These are phyloP conservation scores for Strigamia crassipes DNA, from an alignment of 2,888 invertebrate species.

Conservation along the genomic window DNA sequence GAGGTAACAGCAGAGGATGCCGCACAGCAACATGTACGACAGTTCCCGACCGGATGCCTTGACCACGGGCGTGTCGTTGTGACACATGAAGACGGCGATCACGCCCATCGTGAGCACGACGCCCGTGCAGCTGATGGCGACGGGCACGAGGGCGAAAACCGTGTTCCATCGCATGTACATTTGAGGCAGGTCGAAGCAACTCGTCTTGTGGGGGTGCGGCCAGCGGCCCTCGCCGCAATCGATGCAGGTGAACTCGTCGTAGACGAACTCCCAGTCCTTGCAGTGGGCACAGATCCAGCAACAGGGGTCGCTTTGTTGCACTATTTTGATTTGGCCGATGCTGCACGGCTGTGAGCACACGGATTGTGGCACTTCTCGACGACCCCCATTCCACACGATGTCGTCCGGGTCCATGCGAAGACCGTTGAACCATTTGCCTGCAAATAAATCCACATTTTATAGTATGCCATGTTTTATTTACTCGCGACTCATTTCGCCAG, in stretches of 20 bases:
- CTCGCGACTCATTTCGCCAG: not conserved
- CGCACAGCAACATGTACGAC: conserved; percentile 68
- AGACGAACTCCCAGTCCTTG: conserved; percentile 70
- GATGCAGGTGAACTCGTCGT: conserved; percentile 68
- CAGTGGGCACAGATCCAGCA: conserved; percentile 80
- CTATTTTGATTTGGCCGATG: conserved; percentile 69
- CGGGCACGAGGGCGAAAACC: conserved; percentile 68
- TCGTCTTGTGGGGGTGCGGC: conserved; percentile 67
- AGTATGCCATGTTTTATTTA: not conserved
- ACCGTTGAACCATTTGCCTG: conserved; percentile 67
- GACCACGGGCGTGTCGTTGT: conserved; percentile 71
- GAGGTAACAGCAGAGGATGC: conserved; percentile 68
- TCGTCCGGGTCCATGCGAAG: conserved; percentile 63
- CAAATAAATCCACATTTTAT: not conserved
- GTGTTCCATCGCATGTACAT: conserved; percentile 67
- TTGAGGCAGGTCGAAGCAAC: conserved; percentile 68
- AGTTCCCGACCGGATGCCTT: conserved; percentile 68
- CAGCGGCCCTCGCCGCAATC: conserved; percentile 70
- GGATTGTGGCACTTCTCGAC: conserved; percentile 66
- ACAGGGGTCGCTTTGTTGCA: conserved; percentile 70
- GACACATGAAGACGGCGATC: conserved; percentile 67
- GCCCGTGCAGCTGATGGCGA: conserved; percentile 68
- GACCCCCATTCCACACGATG: conserved; percentile 65
- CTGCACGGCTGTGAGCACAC: conserved; percentile 73
- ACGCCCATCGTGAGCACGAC: conserved; percentile 67